Evolutionary conservation across 1,140 invertebrate species (phyloP).

Genomic region (Kradibia gibbosae): DNA sequence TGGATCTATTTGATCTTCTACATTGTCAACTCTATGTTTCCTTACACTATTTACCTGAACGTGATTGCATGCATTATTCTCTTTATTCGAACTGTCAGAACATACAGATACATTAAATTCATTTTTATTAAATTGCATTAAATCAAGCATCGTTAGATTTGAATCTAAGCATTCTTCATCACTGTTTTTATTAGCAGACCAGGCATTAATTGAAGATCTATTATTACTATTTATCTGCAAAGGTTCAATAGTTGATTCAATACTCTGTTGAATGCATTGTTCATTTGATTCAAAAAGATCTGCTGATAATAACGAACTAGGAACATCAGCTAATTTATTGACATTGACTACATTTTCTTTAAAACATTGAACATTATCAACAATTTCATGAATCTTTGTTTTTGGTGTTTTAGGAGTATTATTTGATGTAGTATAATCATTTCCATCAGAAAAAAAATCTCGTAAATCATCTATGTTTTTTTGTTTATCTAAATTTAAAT

Average conservation of each 20-base stretch:
- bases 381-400: conserved; percentile 29
- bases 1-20: conserved; percentile 9
- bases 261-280: background rate
- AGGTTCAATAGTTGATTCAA: background rate
- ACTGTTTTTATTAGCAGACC: background rate
- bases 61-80: conserved; percentile 19
- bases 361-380: conserved; percentile 13
- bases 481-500: background rate
- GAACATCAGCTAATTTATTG: conserved; percentile 20
- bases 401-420: background rate
- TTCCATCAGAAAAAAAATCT: background rate
- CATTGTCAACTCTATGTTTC: background rate
- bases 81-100: conserved; percentile 38
- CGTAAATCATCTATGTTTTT: background rate
- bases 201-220: background rate
- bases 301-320: conserved; percentile 30
- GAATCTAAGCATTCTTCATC: background rate
- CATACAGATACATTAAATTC: conserved; percentile 3
- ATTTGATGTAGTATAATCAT: conserved; percentile 19
- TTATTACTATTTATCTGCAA: background rate
- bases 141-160: conserved; percentile 29
- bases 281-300: conserved; percentile 49
- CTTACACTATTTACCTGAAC: background rate
- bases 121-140: conserved; percentile 15
- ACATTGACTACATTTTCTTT: background rate